Conservation (phyloP, 1,140 invertebrate genomes). For the Akabosia matsudoensis region DNA sequence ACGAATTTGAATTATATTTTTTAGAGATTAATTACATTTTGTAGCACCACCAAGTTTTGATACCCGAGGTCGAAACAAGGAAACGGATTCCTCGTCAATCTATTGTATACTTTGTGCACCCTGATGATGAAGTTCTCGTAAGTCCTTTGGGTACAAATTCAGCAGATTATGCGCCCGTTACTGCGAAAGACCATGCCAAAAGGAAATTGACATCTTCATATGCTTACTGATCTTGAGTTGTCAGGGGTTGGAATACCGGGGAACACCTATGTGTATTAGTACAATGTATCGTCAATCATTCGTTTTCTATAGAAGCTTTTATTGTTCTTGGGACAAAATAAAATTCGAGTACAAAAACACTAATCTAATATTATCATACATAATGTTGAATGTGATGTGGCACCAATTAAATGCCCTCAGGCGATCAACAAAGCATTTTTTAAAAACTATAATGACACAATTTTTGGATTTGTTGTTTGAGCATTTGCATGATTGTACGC, state of each 20-base stretch:
- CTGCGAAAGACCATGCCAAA: conserved; percentile 35
- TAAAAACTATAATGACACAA: too few relatives aligned
- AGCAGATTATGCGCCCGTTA: conserved; percentile 5
- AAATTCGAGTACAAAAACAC: too few relatives aligned
- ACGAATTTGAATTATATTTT: background rate
- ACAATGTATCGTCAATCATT: background rate
- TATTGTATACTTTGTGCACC: conserved; percentile 73
- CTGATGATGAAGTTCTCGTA: conserved; percentile 60
- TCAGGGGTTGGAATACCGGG: background rate
- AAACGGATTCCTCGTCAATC: conserved; percentile 64
- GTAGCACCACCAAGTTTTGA: conserved; percentile 67
- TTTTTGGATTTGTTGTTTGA: background rate
- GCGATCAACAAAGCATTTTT: too few relatives aligned
- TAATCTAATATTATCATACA: too few relatives aligned
- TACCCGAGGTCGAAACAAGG: conserved; percentile 62
- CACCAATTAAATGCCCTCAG: too few relatives aligned
- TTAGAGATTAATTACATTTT: conserved; percentile 28
- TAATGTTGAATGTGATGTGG: too few relatives aligned
- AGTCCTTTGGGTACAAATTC: background rate
- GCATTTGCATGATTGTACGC: background rate
- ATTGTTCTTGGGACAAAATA: background rate
- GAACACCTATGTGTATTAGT: too few relatives aligned
- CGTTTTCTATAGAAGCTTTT: background rate
- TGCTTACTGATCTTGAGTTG: background rate
- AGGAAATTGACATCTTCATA: conserved; percentile 14